Evolutionary conservation across 2,888 invertebrate genomes (phyloP), one percentile per base, ranked within the genome.

Genomic region (Pollenia labialis): DNA sequence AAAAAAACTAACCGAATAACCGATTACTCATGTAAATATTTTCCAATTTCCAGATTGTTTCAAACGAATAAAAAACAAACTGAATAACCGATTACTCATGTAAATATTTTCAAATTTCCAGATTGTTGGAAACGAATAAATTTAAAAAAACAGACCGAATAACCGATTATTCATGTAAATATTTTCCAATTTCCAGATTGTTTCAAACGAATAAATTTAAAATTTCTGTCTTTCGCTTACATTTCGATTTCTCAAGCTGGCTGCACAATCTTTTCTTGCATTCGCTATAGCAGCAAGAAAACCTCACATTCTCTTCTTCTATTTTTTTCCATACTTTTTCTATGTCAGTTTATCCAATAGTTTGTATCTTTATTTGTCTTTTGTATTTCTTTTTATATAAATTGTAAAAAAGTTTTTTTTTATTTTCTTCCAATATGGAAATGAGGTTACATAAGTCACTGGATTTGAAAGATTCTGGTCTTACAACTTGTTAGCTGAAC

Each of bases 381-480:
- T 62, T 71, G 32, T 69, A 23, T 23, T 50, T 58, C 42, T 46
- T 54, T 52, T 8, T 16, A n/a, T 48, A 14, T 56, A 50, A 46
- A 14, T 50, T 58, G 0, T 54, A 69, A 69, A 42, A 60, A 18
- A 40, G 16, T 2, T 44, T 16, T 11, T 6, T 54, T 71, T 71
- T 74, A n/a, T 18, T 80, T 75, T 64, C n/a, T 76, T 83, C 71
- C 56, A 71, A 66, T 86, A 86, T 86, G 86, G 86, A 86, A 86
- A 86, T 86, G 86, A 80, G 86, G 86, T 86, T 86, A 86, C 86
- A 86, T 86, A 86, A 86, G 75, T 81, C 80, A 72, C 42, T 83
- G 83, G 80, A 75, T 83, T 83, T 83, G 71, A 86, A 86, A 86
- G 80, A 86, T 86, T 86, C 86, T 86, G 86, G 86, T 86, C 80